phyloP scores from a whole-genome alignment of 2,797 vertebrate species.

The Coregonus ussuriensis region DNA sequence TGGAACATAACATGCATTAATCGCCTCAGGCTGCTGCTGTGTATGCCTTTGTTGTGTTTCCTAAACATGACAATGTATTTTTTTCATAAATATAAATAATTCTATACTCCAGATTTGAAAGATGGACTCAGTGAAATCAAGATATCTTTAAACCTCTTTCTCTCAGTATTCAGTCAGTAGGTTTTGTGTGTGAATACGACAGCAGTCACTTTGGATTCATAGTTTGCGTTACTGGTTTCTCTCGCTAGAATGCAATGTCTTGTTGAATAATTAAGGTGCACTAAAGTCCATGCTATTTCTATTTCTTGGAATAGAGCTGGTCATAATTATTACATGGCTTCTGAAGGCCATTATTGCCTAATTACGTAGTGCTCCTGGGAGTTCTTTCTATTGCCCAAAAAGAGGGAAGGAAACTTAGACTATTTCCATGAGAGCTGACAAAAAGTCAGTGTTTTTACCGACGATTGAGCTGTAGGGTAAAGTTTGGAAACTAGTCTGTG shows the following conservation, averaged over 20 bases:
- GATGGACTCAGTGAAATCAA: background rate
- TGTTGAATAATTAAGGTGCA: background rate
- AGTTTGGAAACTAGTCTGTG: background rate
- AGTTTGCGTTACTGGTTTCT: background rate
- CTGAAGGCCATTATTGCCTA: background rate
- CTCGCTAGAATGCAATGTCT: background rate
- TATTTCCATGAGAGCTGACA: background rate
- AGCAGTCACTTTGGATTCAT: background rate
- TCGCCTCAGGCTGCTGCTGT: background rate
- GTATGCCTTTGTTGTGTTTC: slow-evolving; percentile 4
- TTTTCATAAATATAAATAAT: background rate
- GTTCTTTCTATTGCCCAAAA: background rate
- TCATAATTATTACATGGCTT: background rate
- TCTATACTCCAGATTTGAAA: background rate
- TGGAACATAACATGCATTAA: slow-evolving; percentile 11
- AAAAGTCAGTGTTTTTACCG: background rate
- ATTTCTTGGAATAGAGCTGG: background rate
- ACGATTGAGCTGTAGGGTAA: background rate
- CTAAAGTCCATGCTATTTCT: background rate
- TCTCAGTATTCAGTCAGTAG: background rate
- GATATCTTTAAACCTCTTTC: background rate
- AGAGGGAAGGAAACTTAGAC: slow-evolving; percentile 1
- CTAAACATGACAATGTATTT: background rate
- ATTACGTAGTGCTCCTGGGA: background rate
- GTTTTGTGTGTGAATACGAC: background rate